These are phyloP conservation scores for Xenopus borealis DNA, from an alignment of 2,113 vertebrate species.

Conservation along the genomic window DNA sequence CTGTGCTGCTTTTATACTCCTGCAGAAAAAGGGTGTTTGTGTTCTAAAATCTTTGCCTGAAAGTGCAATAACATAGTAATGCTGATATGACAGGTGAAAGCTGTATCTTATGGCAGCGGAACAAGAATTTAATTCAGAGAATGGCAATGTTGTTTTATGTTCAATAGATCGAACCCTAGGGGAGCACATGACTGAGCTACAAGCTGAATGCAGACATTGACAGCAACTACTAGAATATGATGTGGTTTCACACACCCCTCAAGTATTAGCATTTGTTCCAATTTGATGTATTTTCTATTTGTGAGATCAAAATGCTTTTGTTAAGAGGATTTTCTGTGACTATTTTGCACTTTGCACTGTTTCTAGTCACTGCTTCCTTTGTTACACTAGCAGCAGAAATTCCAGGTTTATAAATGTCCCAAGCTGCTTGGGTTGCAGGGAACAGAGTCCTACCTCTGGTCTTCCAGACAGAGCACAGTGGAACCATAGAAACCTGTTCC, in stretches of 20 bases:
- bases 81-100: too few relatives aligned
- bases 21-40: background rate
- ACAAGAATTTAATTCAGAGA: too few relatives aligned
- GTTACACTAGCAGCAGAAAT: conserved; percentile 2
- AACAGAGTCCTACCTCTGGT: conserved; percentile 44
- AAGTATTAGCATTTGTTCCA: background rate
- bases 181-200: too few relatives aligned
- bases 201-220: background rate
- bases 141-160: too few relatives aligned
- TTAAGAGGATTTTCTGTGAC: conserved; percentile 11
- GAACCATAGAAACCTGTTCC: conserved; percentile 13
- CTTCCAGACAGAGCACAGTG: conserved; percentile 43
- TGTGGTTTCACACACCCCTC: background rate
- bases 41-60: background rate
- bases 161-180: too few relatives aligned
- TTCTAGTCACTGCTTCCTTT: conserved; percentile 27
- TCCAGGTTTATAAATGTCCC: conserved; percentile 10
- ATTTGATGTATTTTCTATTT: conserved; percentile 14
- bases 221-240: background rate
- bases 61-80: background rate
- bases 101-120: too few relatives aligned
- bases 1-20: background rate
- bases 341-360: conserved; percentile 34
- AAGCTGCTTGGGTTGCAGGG: conserved; percentile 30
- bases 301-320: background rate